phyloP scores from a whole-genome alignment of 2,797 vertebrate species.

The Poeciliopsis turneri region DNA sequence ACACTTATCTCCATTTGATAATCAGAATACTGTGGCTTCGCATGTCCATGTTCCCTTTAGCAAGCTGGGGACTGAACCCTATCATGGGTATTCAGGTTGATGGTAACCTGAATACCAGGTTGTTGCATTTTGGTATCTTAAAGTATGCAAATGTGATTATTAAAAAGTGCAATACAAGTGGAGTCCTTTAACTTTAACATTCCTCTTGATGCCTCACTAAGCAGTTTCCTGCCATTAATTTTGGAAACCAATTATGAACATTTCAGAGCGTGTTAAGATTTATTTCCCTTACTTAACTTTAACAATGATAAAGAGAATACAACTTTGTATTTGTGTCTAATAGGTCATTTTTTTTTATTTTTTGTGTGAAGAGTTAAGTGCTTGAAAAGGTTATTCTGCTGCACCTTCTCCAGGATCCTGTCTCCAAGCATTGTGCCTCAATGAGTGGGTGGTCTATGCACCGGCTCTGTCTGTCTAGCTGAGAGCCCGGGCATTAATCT shows the following conservation, averaged over 20 bases:
- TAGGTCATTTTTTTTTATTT: slow-evolving; percentile 4
- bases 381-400: slow-evolving; percentile 39
- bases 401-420: slow-evolving; percentile 30
- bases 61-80: background rate
- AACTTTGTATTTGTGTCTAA: slow-evolving; percentile 1
- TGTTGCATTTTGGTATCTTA: background rate
- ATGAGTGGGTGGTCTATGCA: slow-evolving; percentile 65
- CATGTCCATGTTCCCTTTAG: background rate
- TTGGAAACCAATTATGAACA: background rate
- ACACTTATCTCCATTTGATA: background rate
- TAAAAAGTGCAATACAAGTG: background rate
- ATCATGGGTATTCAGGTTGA: no score
- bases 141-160: background rate
- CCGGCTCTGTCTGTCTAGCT: slow-evolving; percentile 56
- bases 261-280: background rate
- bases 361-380: slow-evolving; percentile 31
- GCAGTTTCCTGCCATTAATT: background rate
- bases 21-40: background rate
- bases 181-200: background rate
- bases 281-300: background rate
- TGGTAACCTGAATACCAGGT: background rate
- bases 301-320: background rate
- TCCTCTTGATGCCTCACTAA: background rate
- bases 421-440: slow-evolving; percentile 67
- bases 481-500: slow-evolving; percentile 66